phyloP scores from a whole-genome alignment of 2,797 vertebrate genomes.

The Denticeps clupeoides region DNA sequence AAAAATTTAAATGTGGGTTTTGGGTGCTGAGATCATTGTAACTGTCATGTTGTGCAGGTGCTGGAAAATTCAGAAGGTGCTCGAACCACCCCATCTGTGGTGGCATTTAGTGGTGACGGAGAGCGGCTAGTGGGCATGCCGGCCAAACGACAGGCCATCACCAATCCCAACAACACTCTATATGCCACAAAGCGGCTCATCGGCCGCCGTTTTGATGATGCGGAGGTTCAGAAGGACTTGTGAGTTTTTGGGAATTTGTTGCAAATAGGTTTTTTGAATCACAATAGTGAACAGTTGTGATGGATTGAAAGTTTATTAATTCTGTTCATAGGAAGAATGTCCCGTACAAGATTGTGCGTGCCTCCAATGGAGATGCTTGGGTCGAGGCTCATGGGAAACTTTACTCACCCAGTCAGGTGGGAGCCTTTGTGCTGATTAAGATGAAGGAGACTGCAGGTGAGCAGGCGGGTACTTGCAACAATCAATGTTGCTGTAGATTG shows the following conservation, averaged over 20 bases:
- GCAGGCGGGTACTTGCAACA: background rate
- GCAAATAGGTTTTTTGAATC: no score
- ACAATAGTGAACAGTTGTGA: no score
- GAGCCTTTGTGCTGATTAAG: constrained; percentile 95
- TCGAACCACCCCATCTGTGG: constrained; percentile 87
- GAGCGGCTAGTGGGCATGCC: constrained; percentile 95
- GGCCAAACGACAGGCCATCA: constrained; percentile 89
- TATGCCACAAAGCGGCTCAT: constrained; percentile 96
- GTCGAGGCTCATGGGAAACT: constrained; percentile 92
- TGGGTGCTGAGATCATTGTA: background rate
- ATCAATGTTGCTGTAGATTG: background rate
- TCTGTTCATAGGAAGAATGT: constrained; percentile 76
- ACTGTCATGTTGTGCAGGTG: constrained; percentile 55
- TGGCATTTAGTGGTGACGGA: constrained; percentile 81
- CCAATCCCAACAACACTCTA: constrained; percentile 92
- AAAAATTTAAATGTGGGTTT: no score
- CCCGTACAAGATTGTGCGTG: constrained; percentile 88
- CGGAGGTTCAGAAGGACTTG: constrained; percentile 94
- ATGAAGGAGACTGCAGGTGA: constrained; percentile 97
- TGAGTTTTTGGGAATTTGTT: constrained; percentile 67
- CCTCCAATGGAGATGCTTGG: constrained; percentile 96
- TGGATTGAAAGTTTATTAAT: background rate
- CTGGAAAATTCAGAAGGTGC: constrained; percentile 95
- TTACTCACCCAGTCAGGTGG: constrained; percentile 92
- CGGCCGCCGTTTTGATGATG: constrained; percentile 82